Percentiles rank a stretch among this genome's conserved stretches.
Conservation (phyloP, 92 coral and sea anemone species). For the Porites divaricata region DNA sequence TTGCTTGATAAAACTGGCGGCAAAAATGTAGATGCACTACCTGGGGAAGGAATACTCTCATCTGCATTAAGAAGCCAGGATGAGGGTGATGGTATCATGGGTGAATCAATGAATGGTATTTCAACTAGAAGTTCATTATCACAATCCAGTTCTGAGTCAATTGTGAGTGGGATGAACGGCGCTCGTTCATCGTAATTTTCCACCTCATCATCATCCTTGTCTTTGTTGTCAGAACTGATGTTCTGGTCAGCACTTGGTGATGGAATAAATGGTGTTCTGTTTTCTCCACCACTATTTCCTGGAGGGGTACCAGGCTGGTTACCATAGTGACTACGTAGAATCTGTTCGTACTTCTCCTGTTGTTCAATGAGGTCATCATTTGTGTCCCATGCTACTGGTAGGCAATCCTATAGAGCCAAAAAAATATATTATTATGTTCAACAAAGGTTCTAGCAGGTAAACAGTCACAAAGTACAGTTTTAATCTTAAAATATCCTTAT, state of each 20-base stretch:
- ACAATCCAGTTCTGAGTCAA: constrained; percentile 77
- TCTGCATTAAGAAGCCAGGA: constrained; percentile 77
- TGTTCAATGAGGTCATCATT: constrained; percentile 75
- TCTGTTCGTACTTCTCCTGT: constrained; percentile 69
- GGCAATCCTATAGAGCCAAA: constrained; percentile 47
- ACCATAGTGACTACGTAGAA: constrained; percentile 63
- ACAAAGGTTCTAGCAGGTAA: no score
- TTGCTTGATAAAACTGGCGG: constrained; percentile 3
- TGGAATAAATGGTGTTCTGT: constrained; percentile 48
- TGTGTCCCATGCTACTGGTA: constrained; percentile 82
- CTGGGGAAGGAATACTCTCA: constrained; percentile 58
- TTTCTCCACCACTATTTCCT: constrained; percentile 19
- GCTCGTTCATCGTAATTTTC: constrained; percentile 82
- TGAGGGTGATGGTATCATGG: constrained; percentile 63
- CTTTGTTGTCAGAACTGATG: constrained; percentile 28
- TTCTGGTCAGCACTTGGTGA: constrained; percentile 58
- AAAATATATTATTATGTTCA: background rate
- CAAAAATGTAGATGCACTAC: constrained; percentile 13
- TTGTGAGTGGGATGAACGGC: constrained; percentile 93
- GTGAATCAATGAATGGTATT: constrained; percentile 76
- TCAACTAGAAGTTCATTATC: constrained; percentile 77
- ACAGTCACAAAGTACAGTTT: background rate
- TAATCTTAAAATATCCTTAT: no score
- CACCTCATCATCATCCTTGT: constrained; percentile 52
- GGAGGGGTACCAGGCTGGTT: constrained; percentile 47